These are phyloP conservation scores for Leptura quadrifasciata DNA, from an alignment of 2,888 invertebrate species.

Conservation along the genomic window DNA sequence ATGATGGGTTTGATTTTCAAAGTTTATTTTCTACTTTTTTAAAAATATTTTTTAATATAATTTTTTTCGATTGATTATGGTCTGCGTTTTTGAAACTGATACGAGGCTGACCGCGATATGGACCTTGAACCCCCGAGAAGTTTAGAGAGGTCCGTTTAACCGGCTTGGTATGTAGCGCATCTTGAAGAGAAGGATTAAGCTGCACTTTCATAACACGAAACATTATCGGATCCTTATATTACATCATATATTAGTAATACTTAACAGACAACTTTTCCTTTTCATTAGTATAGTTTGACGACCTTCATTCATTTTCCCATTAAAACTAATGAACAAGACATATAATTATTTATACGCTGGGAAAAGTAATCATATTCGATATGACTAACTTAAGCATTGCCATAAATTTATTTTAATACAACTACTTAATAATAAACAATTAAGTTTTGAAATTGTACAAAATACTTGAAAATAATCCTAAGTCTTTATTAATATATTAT, in stretches of 20 bases:
- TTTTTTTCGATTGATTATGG: background rate
- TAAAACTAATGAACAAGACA: too few species aligned
- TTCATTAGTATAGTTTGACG: background rate
- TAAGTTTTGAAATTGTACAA: too few species aligned
- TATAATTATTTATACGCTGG: background rate
- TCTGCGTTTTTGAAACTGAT: background rate
- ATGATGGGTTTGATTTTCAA: too few species aligned
- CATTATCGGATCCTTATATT: conserved; percentile 4
- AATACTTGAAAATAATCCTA: too few species aligned
- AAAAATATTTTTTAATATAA: too few species aligned
- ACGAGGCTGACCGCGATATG: background rate
- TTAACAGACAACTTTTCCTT: background rate
- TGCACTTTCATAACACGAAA: background rate
- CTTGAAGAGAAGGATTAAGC: background rate
- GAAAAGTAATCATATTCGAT: too few species aligned
- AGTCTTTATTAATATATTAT: too few species aligned
- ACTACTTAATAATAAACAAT: too few species aligned
- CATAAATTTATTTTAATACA: too few species aligned
- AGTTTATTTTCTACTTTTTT: too few species aligned
- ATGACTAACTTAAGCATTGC: background rate
- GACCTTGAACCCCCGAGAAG: background rate
- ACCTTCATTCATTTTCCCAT: background rate
- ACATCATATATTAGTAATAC: conserved; percentile 7
- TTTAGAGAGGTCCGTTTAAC: conserved; percentile 2
- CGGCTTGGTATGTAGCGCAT: background rate